Base-by-base conservation (phyloP, 2,113 vertebrate genomes). In the Percopsis transmontana region DNA sequence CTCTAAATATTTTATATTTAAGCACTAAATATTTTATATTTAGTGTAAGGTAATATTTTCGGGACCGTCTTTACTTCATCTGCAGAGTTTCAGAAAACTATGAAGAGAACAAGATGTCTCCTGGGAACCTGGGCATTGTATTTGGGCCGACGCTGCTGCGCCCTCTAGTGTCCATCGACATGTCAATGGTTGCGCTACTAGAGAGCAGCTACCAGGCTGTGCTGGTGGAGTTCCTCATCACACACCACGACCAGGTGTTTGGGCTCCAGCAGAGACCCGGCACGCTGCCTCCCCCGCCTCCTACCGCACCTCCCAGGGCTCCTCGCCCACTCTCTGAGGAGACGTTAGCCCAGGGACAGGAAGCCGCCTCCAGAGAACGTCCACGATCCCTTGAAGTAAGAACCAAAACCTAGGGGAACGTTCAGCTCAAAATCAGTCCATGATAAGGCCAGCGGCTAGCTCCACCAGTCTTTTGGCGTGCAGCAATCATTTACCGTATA, bases 61-160 rank as follows among this genome's bases (percentile, higher is more conserved):
- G 5, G 5, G 27, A 33, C 27, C 1, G 3, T 19, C 3, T 20
- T 16, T 21, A 23, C 20, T 20, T 10, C 8, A 16, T 42, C 68
- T 51, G 58, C 77, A 98, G 96, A 89, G 94, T 97, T 68, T 93
- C 96, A 8, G 87, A 92, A 72, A 90, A 86, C 53, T 83, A 72
- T 0, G 93, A 94, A 40, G 93, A 97, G 70, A 98, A 98, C 90
- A 97, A 95, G 87, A 98, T 98, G 96, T 95, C 92, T 13, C 81
- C 95, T 0, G 93, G 92, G 76, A 98, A 98, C 82, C 66, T 98
- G 88, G 96, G 96, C 39, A 98, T 98, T 2, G 93, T 97, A 7
- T 97, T 98, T 39, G 96, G 96, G 2, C 96, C 96, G 0, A 98
- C 96, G 0, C 84, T 98, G 62, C 61, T 98, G 79, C 93, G 94